These are phyloP conservation scores for Silurus lanzhouensis DNA, from an alignment of 2,797 vertebrate genomes.

Conservation along the genomic window DNA sequence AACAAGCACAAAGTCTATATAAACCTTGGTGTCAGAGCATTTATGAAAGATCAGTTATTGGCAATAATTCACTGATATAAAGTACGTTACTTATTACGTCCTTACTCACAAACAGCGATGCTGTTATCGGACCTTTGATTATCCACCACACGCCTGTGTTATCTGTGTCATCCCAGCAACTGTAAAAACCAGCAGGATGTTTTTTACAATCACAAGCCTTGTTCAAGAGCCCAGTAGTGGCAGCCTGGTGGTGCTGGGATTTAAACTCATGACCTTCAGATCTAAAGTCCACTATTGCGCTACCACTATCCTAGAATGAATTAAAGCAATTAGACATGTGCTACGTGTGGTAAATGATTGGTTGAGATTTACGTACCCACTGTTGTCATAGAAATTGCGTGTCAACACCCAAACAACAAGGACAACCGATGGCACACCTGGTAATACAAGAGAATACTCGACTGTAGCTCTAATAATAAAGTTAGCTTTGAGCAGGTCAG, in stretches of 20 bases:
- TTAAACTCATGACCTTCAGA: too few relatives aligned
- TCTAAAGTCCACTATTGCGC: too few relatives aligned
- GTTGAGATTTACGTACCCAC: slow-evolving; percentile 68
- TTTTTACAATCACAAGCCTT: too few relatives aligned
- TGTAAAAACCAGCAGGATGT: slow-evolving; percentile 51
- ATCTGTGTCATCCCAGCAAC: slow-evolving; percentile 88
- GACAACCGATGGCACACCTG: slow-evolving; percentile 80
- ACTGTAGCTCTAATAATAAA: neutral
- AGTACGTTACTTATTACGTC: neutral
- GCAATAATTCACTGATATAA: neutral
- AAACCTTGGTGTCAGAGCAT: neutral
- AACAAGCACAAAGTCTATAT: slow-evolving; percentile 25
- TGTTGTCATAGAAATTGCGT: slow-evolving; percentile 80
- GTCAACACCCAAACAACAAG: slow-evolving; percentile 81
- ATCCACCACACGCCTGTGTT: slow-evolving; percentile 83
- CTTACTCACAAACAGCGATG: slow-evolving; percentile 81
- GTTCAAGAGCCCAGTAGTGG: too few relatives aligned
- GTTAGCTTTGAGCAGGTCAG: neutral
- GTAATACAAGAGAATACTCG: slow-evolving; percentile 28
- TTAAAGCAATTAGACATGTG: neutral
- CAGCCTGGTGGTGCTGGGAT: too few relatives aligned
- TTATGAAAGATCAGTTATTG: neutral
- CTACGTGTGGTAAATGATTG: neutral
- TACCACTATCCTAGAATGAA: neutral
- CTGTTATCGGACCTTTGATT: slow-evolving; percentile 87